Evolutionary conservation across 2,888 invertebrate species (phyloP), one percentile per base, ranked within the genome.

Genomic region (Dolichopus griseipennis): DNA sequence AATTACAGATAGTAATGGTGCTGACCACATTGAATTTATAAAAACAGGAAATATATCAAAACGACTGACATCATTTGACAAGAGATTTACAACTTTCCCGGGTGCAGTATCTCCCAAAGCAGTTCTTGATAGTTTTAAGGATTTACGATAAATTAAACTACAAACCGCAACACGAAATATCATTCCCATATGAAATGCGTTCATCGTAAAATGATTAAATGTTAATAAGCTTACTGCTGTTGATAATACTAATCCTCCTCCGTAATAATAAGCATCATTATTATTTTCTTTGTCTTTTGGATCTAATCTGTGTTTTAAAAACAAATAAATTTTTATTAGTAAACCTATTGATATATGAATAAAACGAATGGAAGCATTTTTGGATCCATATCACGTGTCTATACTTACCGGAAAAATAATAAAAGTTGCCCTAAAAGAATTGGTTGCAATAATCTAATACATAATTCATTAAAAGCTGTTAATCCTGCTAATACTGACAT

Each of bases 31-130:
- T 76, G 87, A 92, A 78, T 93, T 90, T 7, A 93, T 78, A 76
- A 90, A 91, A 52, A 89, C 81, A 61, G 90, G 85, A 2, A 90
- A 87, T 78, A 89, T 75, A 77, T 95, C 95, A 75, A 95, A 93
- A 43, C 94, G 86, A 76, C 88, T 90, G 65, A 95, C 88, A 76
- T 96, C 95, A 76, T 95, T 95, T 21, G 93, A 92, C 66, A 95
- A 83, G 34, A 95, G 81, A 81, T 95, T 95, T 18, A 95, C 90
- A 41, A 95, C 88, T 80, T 94, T 92, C 0, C 95, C 95, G 0
- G 90, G 88, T 0, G 94, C 91, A 0, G 94, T 93, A 76, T 93
- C 87, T 0, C 90, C 90, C 61, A 95, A 78, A 0, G 94, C 89
- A 0, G 84, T 84, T 75, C 85, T 86, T 74, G 88, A 90, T 61